Evolutionary conservation across 2,888 invertebrate genomes (phyloP).

Genomic region (Macrosoma leucophasiata): DNA sequence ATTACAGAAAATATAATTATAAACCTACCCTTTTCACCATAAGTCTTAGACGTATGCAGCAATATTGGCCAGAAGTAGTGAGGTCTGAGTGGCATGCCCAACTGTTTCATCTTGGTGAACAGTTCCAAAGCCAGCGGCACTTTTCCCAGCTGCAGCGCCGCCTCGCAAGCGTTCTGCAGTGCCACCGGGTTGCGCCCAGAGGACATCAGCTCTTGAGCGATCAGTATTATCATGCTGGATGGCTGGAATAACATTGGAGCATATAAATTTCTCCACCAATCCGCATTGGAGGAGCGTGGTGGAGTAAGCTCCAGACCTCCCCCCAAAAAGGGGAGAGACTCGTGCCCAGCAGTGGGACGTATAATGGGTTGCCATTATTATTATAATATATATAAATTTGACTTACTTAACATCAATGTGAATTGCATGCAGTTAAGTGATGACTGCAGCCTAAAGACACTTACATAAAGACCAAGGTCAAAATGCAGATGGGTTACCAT

Average conservation of each 20-base stretch:
- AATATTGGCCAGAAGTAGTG: slow-evolving; percentile 83
- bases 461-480: no score
- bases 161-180: slow-evolving; percentile 69
- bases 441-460: no score
- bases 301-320: no score
- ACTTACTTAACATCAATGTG: no score
- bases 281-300: no score
- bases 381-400: background rate
- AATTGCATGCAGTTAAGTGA: no score
- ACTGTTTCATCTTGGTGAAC: slow-evolving; percentile 57
- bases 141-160: slow-evolving; percentile 66
- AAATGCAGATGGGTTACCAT: no score
- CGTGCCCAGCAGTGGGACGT: no score
- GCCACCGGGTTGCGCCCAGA: slow-evolving; percentile 63
- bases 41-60: slow-evolving; percentile 55
- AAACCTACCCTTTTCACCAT: slow-evolving; percentile 71
- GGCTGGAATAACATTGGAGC: slow-evolving; percentile 61
- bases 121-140: slow-evolving; percentile 58
- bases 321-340: no score
- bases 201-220: slow-evolving; percentile 63
- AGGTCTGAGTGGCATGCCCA: slow-evolving; percentile 60
- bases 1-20: background rate
- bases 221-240: slow-evolving; percentile 50
- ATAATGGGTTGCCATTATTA: no score
- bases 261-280: no score